Percentiles rank a stretch among this genome's conserved stretches.
Evolutionary conservation across 2,888 invertebrate genomes (phyloP).

Genomic region (Coleophora flavipennella): DNA sequence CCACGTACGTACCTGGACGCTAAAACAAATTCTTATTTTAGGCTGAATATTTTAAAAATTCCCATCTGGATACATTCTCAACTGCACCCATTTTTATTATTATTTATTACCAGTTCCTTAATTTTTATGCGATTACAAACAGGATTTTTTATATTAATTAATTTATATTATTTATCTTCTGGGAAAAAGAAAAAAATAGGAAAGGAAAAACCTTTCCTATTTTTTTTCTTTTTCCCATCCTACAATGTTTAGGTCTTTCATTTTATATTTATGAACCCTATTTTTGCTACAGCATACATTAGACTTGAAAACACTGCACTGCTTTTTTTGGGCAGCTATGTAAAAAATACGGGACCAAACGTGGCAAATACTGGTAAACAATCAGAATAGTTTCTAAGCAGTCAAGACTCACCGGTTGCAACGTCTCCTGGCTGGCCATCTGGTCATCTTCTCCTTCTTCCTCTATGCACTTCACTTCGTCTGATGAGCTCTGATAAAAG

Average conservation of each 20-base stretch:
- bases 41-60: no score
- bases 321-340: neutral
- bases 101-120: no score
- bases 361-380: neutral
- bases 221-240: neutral
- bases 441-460: conserved; percentile 78
- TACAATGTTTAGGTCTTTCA: neutral
- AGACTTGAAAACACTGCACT: neutral
- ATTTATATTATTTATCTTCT: no score
- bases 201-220: neutral
- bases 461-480: conserved; percentile 80
- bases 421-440: conserved; percentile 64
- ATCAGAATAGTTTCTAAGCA: neutral
- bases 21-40: no score
- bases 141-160: no score
- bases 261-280: neutral
- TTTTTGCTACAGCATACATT: neutral
- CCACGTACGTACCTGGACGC: no score
- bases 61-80: no score
- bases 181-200: no score
- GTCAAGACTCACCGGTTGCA: conserved; percentile 47
- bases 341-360: no score
- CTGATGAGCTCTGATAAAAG: conserved; percentile 72
- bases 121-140: no score
- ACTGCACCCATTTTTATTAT: no score